phyloP scores from a whole-genome alignment of 2,113 vertebrate genomes.

The Fulmarus glacialis region DNA sequence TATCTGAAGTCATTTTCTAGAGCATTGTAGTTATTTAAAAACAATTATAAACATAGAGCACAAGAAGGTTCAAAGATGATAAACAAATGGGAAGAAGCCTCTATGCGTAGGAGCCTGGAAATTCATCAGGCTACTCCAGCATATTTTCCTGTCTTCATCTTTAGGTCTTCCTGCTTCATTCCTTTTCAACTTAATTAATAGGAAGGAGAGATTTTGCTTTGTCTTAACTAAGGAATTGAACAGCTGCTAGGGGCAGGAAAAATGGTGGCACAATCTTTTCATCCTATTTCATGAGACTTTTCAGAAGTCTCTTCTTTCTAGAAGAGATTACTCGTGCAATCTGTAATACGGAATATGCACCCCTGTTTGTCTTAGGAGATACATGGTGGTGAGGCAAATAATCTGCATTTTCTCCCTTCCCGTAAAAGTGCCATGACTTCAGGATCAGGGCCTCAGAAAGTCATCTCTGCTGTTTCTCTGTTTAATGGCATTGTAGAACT shows the following conservation, averaged over 20 bases:
- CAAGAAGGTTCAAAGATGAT: not conserved
- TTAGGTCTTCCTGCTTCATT: not conserved
- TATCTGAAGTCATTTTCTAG: not conserved
- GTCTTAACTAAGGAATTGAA: not conserved
- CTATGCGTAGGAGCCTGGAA: not conserved
- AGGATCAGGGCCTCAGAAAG: not conserved
- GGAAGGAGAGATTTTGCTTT: not conserved
- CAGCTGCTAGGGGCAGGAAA: not conserved
- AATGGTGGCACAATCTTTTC: not conserved
- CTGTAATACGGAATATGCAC: not conserved
- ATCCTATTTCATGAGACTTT: not conserved
- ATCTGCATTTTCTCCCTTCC: not conserved
- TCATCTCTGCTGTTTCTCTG: not conserved
- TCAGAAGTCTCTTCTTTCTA: not conserved
- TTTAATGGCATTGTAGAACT: not conserved
- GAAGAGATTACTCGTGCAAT: not conserved
- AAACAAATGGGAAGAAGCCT: not conserved
- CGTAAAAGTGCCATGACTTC: not conserved
- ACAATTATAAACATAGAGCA: not conserved
- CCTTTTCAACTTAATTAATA: not conserved
- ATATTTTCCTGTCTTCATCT: not conserved
- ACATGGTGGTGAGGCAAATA: not conserved
- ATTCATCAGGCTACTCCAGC: not conserved
- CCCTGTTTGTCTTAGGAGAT: accelerated
- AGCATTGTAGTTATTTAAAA: not conserved